Evolutionary conservation across 2,113 vertebrate genomes (phyloP).

Genomic region (Phalacrocorax brasilianus): DNA sequence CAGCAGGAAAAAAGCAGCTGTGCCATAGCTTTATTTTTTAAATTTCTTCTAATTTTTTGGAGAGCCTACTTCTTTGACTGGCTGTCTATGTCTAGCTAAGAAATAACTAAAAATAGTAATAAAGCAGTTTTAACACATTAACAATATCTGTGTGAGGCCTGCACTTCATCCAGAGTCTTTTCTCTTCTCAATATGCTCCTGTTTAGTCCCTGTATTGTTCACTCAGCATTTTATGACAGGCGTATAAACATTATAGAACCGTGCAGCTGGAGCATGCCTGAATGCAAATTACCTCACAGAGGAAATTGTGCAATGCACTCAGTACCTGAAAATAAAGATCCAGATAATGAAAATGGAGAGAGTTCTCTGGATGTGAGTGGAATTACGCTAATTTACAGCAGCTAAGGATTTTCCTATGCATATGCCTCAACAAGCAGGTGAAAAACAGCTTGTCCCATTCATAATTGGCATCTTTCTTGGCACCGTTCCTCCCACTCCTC

Average conservation of each 20-base stretch:
- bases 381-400: conserved; percentile 15
- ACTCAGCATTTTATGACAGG: conserved; percentile 23
- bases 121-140: not conserved
- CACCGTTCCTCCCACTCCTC: not conserved
- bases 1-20: not conserved
- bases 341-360: conserved; percentile 17
- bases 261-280: not conserved
- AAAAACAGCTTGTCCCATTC: not conserved
- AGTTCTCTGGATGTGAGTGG: not conserved
- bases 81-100: not conserved
- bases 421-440: not conserved
- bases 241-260: not conserved
- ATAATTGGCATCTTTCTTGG: not conserved
- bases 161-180: not conserved
- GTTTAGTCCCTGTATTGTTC: conserved; percentile 16
- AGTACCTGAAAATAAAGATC: conserved; percentile 34
- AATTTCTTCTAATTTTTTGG: not conserved
- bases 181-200: not conserved
- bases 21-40: not conserved
- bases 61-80: not conserved
- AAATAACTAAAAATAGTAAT: conserved; percentile 6
- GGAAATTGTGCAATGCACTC: not conserved
- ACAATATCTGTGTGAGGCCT: not conserved
- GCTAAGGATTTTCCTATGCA: not conserved
- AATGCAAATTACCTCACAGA: not conserved